Evolutionary conservation across 1,140 invertebrate genomes (phyloP).

Genomic region (Macrotrachela quadricornifera): DNA sequence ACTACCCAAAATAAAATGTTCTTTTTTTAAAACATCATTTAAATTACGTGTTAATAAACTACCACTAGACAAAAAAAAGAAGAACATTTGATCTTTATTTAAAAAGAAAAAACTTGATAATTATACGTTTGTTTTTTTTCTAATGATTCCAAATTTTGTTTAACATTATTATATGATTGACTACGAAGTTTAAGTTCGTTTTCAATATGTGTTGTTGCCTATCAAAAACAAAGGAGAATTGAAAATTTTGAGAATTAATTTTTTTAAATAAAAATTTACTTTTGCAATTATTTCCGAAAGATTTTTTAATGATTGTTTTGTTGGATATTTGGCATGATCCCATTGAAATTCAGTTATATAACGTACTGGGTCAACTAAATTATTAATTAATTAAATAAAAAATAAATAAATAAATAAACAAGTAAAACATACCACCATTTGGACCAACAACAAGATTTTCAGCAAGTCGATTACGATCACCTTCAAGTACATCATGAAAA

Average conservation of each 20-base stretch:
- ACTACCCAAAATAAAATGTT: conserved; percentile 91
- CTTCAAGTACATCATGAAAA: conserved; percentile 84
- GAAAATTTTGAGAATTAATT: no score
- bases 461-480: conserved; percentile 81
- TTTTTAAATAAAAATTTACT: conserved; percentile 18
- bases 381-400: no score
- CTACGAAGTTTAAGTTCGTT: conserved; percentile 88
- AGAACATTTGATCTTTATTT: not conserved
- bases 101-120: conserved; percentile 3
- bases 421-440: not conserved
- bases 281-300: conserved; percentile 96
- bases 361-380: conserved; percentile 43
- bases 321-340: conserved; percentile 98
- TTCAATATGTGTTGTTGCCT: conserved; percentile 53
- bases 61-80: conserved; percentile 45
- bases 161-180: conserved; percentile 78
- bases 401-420: not conserved
- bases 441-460: conserved; percentile 72
- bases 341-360: conserved; percentile 94
- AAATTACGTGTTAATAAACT: conserved; percentile 83
- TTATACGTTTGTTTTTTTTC: conserved; percentile 94
- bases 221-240: not conserved
- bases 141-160: conserved; percentile 79
- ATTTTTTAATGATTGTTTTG: conserved; percentile 84
- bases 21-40: conserved; percentile 86